Base-by-base conservation (phyloP, 92 coral and sea anemone species). In the Phenganax subtilis region DNA sequence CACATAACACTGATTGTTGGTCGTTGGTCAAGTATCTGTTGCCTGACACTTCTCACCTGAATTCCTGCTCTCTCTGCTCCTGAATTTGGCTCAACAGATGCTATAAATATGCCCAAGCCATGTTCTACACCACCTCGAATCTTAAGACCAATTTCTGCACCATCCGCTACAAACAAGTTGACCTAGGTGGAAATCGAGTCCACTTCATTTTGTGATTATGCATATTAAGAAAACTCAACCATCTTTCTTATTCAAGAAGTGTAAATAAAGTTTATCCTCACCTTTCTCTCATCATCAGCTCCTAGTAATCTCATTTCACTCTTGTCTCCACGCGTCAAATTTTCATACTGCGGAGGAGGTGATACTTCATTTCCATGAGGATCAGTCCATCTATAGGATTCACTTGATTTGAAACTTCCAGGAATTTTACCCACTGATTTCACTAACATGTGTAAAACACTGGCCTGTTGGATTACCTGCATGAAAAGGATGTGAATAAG, bases 231-330 rank as follows among this genome's bases (percentile, higher is more conserved):
- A 30, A 51, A 11, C 15, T 51, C 8, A 37, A 44, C 10, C 7
- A 65, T 11, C 25, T 65, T 37, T 29, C 31, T 3, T 20, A 71
- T 12, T 54, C 54, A 37, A 37, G 47, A 37, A 37, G 47, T 37
- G 47, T 37, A 37, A 37, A 37, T 1, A 37, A 37, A 37, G 47
- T 37, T 37, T 2, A 37, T 37, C 47, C 86, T 75, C 62, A 96
- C 99, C 97, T 96, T 96, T 55, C 99, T 87, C 55, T 96, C 99
- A 90, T 96, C 97, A 86, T 92, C 97, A 77, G 87, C 99, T 70
- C 93, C 99, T 57, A 96, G 88, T 72, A 96, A 84, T 76, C 98
- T 77, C 76, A 94, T 83, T 72, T 94, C 97, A 90, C 98, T 94
- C 79, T 91, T 92, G 51, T 92, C 89, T 77, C 87, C 96, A 55